Conservation (phyloP, 1,140 invertebrate genomes). For the Helicoverpa zea region DNA sequence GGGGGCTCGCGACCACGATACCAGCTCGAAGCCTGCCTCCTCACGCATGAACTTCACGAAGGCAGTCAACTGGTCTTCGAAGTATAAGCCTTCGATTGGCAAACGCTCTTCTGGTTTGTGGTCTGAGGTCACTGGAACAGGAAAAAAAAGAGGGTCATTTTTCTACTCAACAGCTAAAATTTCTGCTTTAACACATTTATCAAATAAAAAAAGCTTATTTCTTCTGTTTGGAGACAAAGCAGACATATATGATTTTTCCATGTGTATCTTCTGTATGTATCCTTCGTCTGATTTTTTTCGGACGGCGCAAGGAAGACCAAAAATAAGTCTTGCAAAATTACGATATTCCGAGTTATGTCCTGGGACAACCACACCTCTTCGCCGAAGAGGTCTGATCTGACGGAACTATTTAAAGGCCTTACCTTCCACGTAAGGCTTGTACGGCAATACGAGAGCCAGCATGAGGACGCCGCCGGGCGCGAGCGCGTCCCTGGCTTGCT, state of each 20-base stretch:
- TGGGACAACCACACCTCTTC: too few relatives aligned
- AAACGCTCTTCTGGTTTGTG: slow-evolving; percentile 92
- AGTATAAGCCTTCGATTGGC: slow-evolving; percentile 89
- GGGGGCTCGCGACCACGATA: slow-evolving; percentile 94
- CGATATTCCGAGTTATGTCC: too few relatives aligned
- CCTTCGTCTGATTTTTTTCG: too few relatives aligned
- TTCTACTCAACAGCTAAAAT: not conserved
- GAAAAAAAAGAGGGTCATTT: not conserved
- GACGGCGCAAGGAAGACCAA: not conserved
- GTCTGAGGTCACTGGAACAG: slow-evolving; percentile 87
- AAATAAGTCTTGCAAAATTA: not conserved
- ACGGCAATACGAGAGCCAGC: slow-evolving; percentile 95
- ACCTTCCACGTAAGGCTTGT: slow-evolving; percentile 96
- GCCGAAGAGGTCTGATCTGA: too few relatives aligned
- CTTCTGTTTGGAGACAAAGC: too few relatives aligned
- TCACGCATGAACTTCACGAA: slow-evolving; percentile 91
- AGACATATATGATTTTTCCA: not conserved
- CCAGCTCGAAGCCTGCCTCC: slow-evolving; percentile 91
- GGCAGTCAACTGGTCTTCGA: slow-evolving; percentile 93
- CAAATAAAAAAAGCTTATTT: too few relatives aligned
- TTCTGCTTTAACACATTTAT: too few relatives aligned
- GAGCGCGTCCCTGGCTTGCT: slow-evolving; percentile 89
- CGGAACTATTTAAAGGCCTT: not conserved
- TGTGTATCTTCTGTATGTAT: not conserved
- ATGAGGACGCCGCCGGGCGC: slow-evolving; percentile 90